A percentile compares a stretch with the other conserved stretches of the same genome.
Evolutionary conservation across 2,113 vertebrate species (phyloP).

Genomic region (Calyptomena viridis): DNA sequence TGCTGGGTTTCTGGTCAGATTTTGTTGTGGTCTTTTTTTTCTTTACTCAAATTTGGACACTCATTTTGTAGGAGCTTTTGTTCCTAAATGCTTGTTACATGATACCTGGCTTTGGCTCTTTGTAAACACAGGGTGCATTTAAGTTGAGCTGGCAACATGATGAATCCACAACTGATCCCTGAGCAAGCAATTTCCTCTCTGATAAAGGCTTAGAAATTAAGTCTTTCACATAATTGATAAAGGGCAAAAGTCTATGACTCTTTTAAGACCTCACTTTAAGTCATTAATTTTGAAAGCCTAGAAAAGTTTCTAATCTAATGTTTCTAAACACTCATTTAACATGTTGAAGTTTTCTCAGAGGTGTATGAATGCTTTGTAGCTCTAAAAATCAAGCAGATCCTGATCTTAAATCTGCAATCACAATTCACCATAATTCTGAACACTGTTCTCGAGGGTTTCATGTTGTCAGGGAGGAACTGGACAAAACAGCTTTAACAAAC

Average conservation of each 20-base stretch:
- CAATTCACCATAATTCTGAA: not conserved
- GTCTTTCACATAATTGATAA: not conserved
- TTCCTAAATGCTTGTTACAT: not conserved
- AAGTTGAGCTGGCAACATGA: not conserved
- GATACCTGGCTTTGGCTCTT: not conserved
- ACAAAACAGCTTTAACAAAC: not conserved
- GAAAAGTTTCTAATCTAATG: not conserved
- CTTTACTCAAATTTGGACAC: not conserved
- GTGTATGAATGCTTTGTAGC: not conserved
- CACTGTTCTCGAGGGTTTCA: not conserved
- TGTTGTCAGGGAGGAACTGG: fast-evolving
- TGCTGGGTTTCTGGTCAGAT: not conserved
- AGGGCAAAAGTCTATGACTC: not conserved
- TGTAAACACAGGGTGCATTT: not conserved
- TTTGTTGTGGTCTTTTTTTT: not conserved
- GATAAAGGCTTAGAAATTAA: not conserved
- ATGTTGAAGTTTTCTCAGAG: not conserved
- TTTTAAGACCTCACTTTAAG: not conserved
- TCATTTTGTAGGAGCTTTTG: not conserved
- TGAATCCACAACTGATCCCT: not conserved
- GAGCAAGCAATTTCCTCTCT: not conserved
- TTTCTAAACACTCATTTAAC: not conserved
- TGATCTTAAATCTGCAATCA: not conserved
- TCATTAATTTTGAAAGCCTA: not conserved
- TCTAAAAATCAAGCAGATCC: not conserved